phyloP scores from a whole-genome alignment of 1,140 invertebrate species.

The Neodiprion pinetum region DNA sequence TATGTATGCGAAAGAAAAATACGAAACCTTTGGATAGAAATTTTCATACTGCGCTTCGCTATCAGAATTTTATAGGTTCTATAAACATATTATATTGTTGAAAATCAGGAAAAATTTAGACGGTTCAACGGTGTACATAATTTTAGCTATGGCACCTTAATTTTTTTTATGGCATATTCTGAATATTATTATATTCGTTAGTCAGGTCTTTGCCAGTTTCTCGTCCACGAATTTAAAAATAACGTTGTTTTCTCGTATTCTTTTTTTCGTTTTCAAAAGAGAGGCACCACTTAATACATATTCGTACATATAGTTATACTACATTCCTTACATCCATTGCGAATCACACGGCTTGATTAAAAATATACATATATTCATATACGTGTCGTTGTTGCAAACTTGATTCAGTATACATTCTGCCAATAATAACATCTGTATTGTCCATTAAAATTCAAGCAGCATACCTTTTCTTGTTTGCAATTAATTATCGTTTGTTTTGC shows the following conservation, averaged over 20 bases:
- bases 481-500: neutral
- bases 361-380: neutral
- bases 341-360: neutral
- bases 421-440: slow-evolving; percentile 2
- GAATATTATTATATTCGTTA: too few species aligned
- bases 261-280: neutral
- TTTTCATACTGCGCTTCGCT: too few species aligned
- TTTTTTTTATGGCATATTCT: too few species aligned
- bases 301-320: slow-evolving; percentile 3
- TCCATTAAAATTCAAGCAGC: neutral
- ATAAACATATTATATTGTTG: too few species aligned
- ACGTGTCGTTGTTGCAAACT: neutral
- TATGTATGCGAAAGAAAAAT: neutral
- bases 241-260: too few species aligned
- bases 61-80: too few species aligned
- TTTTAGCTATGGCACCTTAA: too few species aligned
- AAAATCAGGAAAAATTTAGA: too few species aligned
- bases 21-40: neutral
- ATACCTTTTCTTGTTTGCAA: neutral
- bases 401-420: slow-evolving; percentile 3
- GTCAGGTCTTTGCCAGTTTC: too few species aligned
- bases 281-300: neutral
- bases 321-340: neutral
- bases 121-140: too few species aligned
- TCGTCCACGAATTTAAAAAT: too few species aligned